phyloP scores from a whole-genome alignment of 37 sponge, comb jelly and placozoan genomes.

The Aphrocallistes beatrix region DNA sequence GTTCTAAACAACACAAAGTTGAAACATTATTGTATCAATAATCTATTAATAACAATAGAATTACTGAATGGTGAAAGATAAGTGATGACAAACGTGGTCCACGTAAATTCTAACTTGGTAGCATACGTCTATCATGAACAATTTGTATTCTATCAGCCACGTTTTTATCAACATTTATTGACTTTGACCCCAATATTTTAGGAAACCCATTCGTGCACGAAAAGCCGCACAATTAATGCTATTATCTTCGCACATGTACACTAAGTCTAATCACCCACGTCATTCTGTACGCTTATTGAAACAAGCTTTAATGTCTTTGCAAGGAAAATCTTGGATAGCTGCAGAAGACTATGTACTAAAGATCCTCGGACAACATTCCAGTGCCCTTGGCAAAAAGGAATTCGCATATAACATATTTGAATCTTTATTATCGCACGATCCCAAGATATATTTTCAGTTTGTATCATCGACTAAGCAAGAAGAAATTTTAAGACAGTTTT shows the following conservation, averaged over 20 bases:
- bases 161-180: no score
- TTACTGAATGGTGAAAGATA: no score
- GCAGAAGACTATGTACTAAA: neutral
- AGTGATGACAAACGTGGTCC: no score
- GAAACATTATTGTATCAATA: no score
- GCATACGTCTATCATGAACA: no score
- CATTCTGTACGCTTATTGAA: neutral
- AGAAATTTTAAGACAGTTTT: neutral
- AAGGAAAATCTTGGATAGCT: neutral
- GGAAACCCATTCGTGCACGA: neutral
- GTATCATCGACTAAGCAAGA: neutral
- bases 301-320: neutral
- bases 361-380: neutral
- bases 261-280: neutral
- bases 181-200: neutral
- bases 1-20: no score
- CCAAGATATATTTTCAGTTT: neutral
- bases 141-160: no score
- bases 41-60: no score
- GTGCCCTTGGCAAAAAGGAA: neutral
- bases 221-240: slow-evolving; percentile 1
- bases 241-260: neutral
- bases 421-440: neutral
- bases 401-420: neutral
- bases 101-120: no score